phyloP scores from a whole-genome alignment of 1,140 invertebrate genomes.

The Helicoverpa armigera region DNA sequence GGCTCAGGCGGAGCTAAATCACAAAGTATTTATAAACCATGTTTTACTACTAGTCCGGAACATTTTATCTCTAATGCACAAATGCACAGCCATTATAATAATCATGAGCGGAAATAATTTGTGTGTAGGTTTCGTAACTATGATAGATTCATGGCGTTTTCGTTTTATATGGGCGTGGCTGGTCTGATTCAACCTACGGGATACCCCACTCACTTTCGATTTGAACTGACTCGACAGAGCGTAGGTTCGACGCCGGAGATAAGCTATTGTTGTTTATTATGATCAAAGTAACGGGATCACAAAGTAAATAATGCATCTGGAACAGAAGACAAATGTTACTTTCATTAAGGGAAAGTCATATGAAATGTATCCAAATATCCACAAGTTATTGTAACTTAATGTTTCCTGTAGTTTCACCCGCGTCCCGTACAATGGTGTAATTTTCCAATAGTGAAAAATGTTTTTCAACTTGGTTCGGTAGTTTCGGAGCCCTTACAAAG shows the following conservation, averaged over 20 bases:
- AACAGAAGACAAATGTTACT: not conserved
- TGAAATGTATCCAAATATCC: no score
- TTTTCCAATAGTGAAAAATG: not conserved
- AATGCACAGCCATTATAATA: not conserved
- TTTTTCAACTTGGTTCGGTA: not conserved
- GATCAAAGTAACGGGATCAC: constrained; percentile 8
- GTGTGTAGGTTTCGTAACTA: constrained; percentile 28
- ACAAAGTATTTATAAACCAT: not conserved
- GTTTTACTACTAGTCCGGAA: not conserved
- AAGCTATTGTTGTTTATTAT: not conserved
- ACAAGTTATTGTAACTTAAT: no score
- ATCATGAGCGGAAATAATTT: constrained; percentile 14
- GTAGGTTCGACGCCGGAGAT: constrained; percentile 21
- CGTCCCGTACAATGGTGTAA: not conserved
- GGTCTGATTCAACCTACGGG: constrained; percentile 14
- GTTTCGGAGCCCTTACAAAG: no score
- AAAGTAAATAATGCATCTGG: not conserved
- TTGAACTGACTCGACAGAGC: constrained; percentile 7
- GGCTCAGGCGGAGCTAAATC: no score
- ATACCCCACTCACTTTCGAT: constrained; percentile 30
- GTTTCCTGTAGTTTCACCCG: no score
- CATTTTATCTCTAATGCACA: not conserved
- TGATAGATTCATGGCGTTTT: constrained; percentile 24
- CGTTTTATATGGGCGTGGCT: constrained; percentile 29
- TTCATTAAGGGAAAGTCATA: not conserved